Evolutionary conservation across 2,797 vertebrate species (phyloP).

Genomic region (Enteromius mattozi): DNA sequence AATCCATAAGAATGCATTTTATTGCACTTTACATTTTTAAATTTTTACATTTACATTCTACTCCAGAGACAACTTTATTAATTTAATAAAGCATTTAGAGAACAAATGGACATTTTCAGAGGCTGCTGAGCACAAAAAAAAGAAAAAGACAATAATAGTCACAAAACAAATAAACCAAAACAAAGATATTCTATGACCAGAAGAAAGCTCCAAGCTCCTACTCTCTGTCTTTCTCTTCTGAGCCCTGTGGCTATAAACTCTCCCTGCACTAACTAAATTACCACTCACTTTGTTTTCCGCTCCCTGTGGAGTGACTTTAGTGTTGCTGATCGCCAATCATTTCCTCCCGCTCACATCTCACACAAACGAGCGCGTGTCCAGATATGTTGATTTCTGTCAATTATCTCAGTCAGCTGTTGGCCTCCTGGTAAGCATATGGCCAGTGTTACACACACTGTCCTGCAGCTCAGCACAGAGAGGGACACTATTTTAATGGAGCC

Average conservation of each 20-base stretch:
- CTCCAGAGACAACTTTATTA: neutral
- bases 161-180: neutral
- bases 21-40: neutral
- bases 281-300: conserved; percentile 31
- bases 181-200: neutral
- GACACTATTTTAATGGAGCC: conserved; percentile 83
- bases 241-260: conserved; percentile 60
- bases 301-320: conserved; percentile 44
- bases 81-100: neutral
- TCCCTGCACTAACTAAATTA: conserved; percentile 62
- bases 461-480: conserved; percentile 73
- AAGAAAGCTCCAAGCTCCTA: conserved; percentile 26
- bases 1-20: neutral
- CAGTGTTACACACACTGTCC: conserved; percentile 81
- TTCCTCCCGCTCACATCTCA: conserved; percentile 51
- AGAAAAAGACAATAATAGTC: neutral
- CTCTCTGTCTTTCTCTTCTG: conserved; percentile 24
- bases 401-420: conserved; percentile 85
- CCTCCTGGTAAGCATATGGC: conserved; percentile 86
- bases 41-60: too few relatives aligned
- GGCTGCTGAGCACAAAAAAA: neutral
- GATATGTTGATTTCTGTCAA: conserved; percentile 87
- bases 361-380: conserved; percentile 61
- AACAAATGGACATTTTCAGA: neutral
- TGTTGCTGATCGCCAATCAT: conserved; percentile 62